These are phyloP conservation scores for Knipowitschia caucasica DNA, from an alignment of 2,797 vertebrate species.

Conservation along the genomic window DNA sequence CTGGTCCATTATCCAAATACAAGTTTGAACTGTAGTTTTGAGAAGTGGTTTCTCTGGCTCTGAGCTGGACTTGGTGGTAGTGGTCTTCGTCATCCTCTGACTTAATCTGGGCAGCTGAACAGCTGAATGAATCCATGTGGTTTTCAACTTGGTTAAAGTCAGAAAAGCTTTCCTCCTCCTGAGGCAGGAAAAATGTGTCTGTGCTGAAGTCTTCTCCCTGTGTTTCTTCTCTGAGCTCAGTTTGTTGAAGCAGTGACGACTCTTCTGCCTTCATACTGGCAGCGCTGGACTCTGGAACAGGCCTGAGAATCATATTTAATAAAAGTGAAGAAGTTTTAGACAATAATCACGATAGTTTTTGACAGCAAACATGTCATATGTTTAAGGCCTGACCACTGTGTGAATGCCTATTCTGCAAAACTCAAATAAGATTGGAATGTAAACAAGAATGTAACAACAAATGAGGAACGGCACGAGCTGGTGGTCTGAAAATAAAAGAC, in stretches of 20 bases:
- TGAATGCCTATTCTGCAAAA: neutral
- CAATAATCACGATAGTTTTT: too few species aligned
- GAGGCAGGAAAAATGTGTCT: neutral
- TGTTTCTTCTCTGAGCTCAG: neutral
- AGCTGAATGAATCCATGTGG: neutral
- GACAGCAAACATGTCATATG: too few species aligned
- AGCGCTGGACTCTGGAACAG: neutral
- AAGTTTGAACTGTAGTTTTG: neutral
- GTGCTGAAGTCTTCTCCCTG: neutral
- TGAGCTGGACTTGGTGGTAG: neutral
- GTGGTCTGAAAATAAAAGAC: too few species aligned
- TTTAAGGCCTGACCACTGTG: too few species aligned
- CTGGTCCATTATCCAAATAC: too few species aligned
- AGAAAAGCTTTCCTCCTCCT: neutral
- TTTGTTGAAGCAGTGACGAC: neutral
- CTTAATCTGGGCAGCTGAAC: neutral
- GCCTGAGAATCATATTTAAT: neutral
- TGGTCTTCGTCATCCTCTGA: neutral
- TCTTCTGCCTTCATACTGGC: neutral
- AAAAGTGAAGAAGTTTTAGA: neutral
- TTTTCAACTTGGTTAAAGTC: neutral
- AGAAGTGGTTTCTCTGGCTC: neutral
- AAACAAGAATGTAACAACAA: too few species aligned
- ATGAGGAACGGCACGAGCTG: too few species aligned
- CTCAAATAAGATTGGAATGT: too few species aligned